Evolutionary conservation across 2,113 vertebrate genomes (phyloP).

Genomic region (Erpornis zantholeuca): DNA sequence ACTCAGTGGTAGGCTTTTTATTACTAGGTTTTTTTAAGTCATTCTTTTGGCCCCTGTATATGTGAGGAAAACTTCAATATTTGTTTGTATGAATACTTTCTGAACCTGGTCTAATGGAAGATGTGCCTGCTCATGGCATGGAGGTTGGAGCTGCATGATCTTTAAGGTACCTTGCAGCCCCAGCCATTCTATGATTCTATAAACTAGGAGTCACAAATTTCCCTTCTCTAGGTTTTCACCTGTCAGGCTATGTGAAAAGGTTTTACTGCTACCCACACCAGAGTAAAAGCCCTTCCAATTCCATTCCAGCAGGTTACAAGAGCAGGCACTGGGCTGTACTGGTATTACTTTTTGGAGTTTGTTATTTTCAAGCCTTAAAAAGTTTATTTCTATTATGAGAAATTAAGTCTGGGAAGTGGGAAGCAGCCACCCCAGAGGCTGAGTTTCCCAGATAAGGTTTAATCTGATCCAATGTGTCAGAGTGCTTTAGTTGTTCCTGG

Average conservation of each 20-base stretch:
- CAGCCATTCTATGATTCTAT: neutral
- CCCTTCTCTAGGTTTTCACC: neutral
- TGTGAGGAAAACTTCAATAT: neutral
- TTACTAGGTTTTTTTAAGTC: neutral
- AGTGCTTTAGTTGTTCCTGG: constrained; percentile 68
- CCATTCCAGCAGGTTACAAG: neutral
- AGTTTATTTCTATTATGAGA: constrained; percentile 32
- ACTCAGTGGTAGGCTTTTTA: neutral
- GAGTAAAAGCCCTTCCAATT: neutral
- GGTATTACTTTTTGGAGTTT: neutral
- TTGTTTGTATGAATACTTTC: neutral
- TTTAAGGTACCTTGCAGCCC: too few species aligned
- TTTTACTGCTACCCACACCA: neutral
- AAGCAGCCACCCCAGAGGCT: neutral
- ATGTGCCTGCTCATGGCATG: neutral
- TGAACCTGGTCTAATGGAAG: neutral
- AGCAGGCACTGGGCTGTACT: neutral
- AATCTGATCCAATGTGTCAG: constrained; percentile 75
- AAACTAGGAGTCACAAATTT: neutral
- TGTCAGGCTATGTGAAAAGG: neutral
- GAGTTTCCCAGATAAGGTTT: constrained; percentile 55
- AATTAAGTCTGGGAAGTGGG: constrained; percentile 70
- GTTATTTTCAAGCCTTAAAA: constrained; percentile 37
- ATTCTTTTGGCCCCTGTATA: neutral
- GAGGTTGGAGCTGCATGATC: neutral